Base-by-base conservation (phyloP, 1,140 invertebrate genomes). In the Musca domestica region DNA sequence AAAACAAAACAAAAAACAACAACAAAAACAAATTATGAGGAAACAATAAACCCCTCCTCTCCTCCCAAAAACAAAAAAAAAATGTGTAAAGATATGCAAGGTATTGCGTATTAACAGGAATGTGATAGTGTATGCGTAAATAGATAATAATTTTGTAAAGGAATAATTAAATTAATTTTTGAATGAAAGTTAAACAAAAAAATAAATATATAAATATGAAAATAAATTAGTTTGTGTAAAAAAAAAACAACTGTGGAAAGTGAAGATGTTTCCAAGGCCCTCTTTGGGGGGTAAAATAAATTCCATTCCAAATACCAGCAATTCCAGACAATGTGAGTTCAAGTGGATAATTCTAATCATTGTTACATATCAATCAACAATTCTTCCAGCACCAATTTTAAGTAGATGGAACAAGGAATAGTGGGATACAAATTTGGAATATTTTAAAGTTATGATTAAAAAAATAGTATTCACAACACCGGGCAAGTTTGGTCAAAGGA, bases 121-220 rank as follows among this genome's bases (percentile, higher is more conserved):
- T 79, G 77, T 79, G 77, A 79, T 79, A 79, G 77, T 79, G 77
- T 79, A 76, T 79, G 74, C 76, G 72, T 74, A 79, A 70, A 67
- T 74, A 74, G 71, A 73, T 73, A 78, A 74, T 72, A 70, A 54
- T 47, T 65, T 66, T 66, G 52, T 34, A 65, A 63, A 69, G 65
- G 63, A 67, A 49, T 67, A 67, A 71, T 20, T 25, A 15, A 64
- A 51, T 64, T 67, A 69, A 66, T 67, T 68, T 17, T 65, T 34
- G 22, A 51, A 34, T 64, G 66, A 64, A 66, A 72, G 70, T 25
- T 66, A 27, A 27, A 27, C 19, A 58, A 25, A 25, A 47, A 41
- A 64, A 47, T 20, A 30, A 22, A 23, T 27, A 48, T n/a, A 47
- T 20, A 22, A 64, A 27, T 48, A 48, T 30, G 17, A 66, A 22